Evolutionary conservation across 2,113 vertebrate genomes (phyloP), one percentile per base, ranked within the genome.

Genomic region (Seriola dumerili): DNA sequence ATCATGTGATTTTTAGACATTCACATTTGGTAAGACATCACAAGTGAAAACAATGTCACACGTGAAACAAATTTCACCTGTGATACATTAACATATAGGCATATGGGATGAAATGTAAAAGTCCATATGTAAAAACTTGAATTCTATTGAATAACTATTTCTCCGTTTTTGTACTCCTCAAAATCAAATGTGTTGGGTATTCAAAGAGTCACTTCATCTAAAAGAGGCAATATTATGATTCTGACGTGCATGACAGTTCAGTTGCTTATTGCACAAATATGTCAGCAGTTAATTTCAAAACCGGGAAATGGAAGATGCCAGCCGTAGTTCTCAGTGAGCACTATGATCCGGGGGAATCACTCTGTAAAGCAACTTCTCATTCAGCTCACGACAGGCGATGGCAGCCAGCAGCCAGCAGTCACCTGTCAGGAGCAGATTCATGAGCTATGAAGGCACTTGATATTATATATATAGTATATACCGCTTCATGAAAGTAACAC

Each of bases 391-490:
- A 62, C 97, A 99, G 85, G 98, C 97, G 42, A 99, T 99, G 85
- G 98, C 98, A 54, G 98, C 98, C 29, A 99, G 95, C 86, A 99
- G 96, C 98, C 98, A 99, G 93, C 98, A 99, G 93, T 99, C 98
- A 76, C 98, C 98, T 99, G 93, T 75, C 46, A 57, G 34, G 77
- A 78, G 58, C 17, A 85, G 54, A 85, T 55, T 81, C 8, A 89
- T 12, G 46, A 87, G 64, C 58, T 55, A 61, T 55, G 69, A 65
- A 63, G 72, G 23, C 50, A 44, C 34, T 63, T 52, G 72, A 62
- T 78, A n/a, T n/a, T n/a, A n/a, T n/a, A n/a, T n/a, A n/a, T n/a
- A n/a, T n/a, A 48, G 48, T 57, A 48, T 57, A 48, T 8, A 21
- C 14, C 2, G 3, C 64, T 55, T 48, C 52, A 23, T 17, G 29